Percentiles rank a stretch among this genome's conserved stretches.
Evolutionary conservation across 2,113 vertebrate species (phyloP).

Genomic region (Formicarius rufipectus): DNA sequence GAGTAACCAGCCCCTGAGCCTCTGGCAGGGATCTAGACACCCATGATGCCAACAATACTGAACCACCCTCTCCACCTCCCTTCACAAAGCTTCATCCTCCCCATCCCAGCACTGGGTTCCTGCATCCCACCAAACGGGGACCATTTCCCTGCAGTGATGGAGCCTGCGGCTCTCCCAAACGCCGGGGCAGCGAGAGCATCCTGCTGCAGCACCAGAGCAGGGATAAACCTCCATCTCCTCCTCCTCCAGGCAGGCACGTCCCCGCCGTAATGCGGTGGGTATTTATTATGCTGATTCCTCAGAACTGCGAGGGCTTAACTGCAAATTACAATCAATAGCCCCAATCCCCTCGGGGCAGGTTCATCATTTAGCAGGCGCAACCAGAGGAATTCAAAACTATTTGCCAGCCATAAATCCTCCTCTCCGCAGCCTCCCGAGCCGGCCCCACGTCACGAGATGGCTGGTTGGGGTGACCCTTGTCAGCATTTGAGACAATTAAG

Average conservation of each 20-base stretch:
- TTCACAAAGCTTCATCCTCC: neutral
- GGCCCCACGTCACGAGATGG: neutral
- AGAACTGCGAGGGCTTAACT: slow-evolving; percentile 44
- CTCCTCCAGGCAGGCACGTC: neutral
- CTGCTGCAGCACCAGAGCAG: neutral
- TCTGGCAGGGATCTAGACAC: neutral
- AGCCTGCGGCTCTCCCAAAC: neutral
- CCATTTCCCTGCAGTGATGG: rapidly evolving
- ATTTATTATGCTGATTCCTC: slow-evolving; percentile 62
- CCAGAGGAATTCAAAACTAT: slow-evolving; percentile 49
- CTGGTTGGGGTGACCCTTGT: slow-evolving; percentile 53
- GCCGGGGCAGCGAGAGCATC: neutral
- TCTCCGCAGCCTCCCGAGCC: neutral
- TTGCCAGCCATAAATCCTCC: slow-evolving; percentile 49
- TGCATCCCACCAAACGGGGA: neutral
- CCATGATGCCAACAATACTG: rapidly evolving
- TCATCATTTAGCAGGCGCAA: slow-evolving; percentile 43
- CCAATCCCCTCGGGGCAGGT: neutral
- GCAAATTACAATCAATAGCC: slow-evolving; percentile 66
- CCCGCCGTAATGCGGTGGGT: neutral
- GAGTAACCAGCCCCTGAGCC: neutral
- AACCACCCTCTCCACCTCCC: neutral
- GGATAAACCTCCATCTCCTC: neutral
- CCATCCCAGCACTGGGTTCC: neutral
- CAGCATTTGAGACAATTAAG: slow-evolving; percentile 39